Evolutionary conservation across 2,888 invertebrate species (phyloP).

Genomic region (Ashinkailepas kermadecensis): DNA sequence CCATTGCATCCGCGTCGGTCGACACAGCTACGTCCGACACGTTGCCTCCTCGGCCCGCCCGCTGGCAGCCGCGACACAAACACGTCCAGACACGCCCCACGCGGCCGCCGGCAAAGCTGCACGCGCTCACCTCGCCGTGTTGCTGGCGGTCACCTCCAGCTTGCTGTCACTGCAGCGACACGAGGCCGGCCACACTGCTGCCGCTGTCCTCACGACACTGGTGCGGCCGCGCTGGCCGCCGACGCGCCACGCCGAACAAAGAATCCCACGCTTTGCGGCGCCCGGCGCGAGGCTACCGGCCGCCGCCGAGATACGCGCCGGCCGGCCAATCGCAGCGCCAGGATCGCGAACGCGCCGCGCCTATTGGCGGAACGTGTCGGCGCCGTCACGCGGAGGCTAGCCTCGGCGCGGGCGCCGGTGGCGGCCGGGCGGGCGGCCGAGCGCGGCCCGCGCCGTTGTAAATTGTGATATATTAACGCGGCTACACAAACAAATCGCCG

Average conservation of each 20-base stretch:
- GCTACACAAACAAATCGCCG: slow-evolving; percentile 16
- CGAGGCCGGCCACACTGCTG: background rate
- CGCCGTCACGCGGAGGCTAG: background rate
- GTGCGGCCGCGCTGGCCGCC: background rate
- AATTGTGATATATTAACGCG: slow-evolving; percentile 18
- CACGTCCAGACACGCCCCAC: background rate
- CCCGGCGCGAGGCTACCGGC: slow-evolving; percentile 2
- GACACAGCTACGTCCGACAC: too few species aligned
- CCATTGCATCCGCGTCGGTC: too few species aligned
- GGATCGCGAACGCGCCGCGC: background rate
- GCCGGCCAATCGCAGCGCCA: background rate
- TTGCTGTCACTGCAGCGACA: background rate
- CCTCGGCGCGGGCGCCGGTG: background rate
- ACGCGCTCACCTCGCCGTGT: background rate
- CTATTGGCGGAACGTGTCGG: slow-evolving; percentile 14
- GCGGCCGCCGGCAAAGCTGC: background rate
- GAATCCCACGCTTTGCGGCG: background rate
- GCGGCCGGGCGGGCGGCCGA: too few species aligned
- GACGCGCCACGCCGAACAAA: slow-evolving; percentile 1
- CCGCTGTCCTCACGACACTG: slow-evolving; percentile 6
- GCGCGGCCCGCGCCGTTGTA: slow-evolving; percentile 1
- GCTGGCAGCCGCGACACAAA: background rate
- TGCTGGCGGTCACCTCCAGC: background rate
- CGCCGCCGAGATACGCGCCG: slow-evolving; percentile 16
- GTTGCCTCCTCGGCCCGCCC: too few species aligned